Conservation (phyloP, 2,888 invertebrate species). For the Corythucha ciliata region DNA sequence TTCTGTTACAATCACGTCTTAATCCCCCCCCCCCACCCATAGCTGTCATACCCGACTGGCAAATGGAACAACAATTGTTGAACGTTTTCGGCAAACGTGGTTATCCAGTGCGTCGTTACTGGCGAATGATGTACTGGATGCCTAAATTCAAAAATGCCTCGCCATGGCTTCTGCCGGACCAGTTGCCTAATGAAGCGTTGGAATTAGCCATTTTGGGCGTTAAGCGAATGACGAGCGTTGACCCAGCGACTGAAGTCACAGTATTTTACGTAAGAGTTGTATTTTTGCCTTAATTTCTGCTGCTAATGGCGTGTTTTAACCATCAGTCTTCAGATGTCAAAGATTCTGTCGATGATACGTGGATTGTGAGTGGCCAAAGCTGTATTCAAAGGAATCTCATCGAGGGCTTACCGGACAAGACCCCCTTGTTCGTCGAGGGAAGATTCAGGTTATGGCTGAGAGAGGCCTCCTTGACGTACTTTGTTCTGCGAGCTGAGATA, state of each 20-base stretch:
- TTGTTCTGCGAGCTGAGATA: slow-evolving; percentile 65
- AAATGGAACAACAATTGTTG: slow-evolving; percentile 71
- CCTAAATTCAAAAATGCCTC: slow-evolving; percentile 87
- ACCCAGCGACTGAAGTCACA: slow-evolving; percentile 57
- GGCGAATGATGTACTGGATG: slow-evolving; percentile 83
- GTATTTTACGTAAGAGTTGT: slow-evolving; percentile 50
- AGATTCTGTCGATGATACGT: slow-evolving; percentile 75
- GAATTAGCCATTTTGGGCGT: slow-evolving; percentile 76
- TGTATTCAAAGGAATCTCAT: slow-evolving; percentile 62
- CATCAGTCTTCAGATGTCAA: slow-evolving; percentile 56
- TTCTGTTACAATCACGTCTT: not conserved
- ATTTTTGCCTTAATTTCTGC: not conserved
- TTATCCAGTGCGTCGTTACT: slow-evolving; percentile 60
- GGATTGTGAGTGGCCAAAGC: slow-evolving; percentile 85
- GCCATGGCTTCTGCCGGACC: slow-evolving; percentile 73
- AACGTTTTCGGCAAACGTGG: slow-evolving; percentile 76
- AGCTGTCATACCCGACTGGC: slow-evolving; percentile 85
- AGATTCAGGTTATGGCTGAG: slow-evolving; percentile 71
- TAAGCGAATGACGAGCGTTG: slow-evolving; percentile 71
- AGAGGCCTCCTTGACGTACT: slow-evolving; percentile 69
- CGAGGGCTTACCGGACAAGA: slow-evolving; percentile 49
- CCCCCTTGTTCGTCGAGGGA: slow-evolving; percentile 73
- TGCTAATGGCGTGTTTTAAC: not conserved
- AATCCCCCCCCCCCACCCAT: slow-evolving; percentile 24
- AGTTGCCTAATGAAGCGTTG: slow-evolving; percentile 64